Percentiles rank a stretch among this genome's conserved stretches.
phyloP scores from a whole-genome alignment of 1,140 invertebrate genomes.

The Procambarus virginalis region DNA sequence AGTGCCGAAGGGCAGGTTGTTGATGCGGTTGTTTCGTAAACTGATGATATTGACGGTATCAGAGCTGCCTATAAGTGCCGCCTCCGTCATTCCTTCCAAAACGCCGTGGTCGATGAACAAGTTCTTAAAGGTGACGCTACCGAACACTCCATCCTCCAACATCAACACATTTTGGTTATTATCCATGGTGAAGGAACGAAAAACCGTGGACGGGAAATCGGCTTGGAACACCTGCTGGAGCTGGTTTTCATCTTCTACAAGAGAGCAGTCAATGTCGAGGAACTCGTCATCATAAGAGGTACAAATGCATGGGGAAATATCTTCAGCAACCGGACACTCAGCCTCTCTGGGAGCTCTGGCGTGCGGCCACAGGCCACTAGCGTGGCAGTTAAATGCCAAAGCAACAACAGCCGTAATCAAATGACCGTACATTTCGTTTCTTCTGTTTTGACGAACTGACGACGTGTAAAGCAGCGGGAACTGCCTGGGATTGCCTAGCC shows the following conservation, averaged over 20 bases:
- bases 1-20: neutral
- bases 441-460: no score
- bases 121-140: neutral
- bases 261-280: constrained; percentile 2
- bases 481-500: no score
- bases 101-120: neutral
- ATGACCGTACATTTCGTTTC: no score
- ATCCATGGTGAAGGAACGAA: neutral
- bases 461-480: no score
- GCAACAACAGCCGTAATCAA: no score
- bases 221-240: neutral
- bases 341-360: neutral
- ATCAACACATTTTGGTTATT: neutral
- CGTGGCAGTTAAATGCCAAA: neutral
- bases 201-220: constrained; percentile 9
- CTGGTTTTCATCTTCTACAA: constrained; percentile 1
- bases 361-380: neutral
- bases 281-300: neutral
- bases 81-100: neutral
- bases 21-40: neutral
- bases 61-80: neutral
- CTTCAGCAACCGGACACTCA: neutral
- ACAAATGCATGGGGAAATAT: constrained; percentile 10
- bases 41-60: no score
- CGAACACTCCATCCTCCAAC: constrained; percentile 8